Base-by-base conservation (phyloP, 2,888 invertebrate species). In the Cylindroiulus punctatus region DNA sequence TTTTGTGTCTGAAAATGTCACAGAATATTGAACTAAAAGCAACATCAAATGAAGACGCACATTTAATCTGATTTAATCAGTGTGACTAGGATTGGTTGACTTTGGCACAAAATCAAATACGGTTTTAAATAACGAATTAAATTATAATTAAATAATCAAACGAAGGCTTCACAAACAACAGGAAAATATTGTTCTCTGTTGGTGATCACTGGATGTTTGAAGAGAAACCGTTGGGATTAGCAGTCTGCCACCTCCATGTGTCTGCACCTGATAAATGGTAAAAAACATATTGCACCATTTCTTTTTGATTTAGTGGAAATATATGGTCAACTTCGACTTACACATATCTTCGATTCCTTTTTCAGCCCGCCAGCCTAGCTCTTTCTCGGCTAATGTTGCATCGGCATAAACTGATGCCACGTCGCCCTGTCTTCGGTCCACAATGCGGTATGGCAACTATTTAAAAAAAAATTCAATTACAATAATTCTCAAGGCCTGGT, bases 221-320 rank as follows among this genome's bases (percentile, higher is more conserved):
- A 14, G 7, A 81, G 82, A 89, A 96, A 0, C 97, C 97, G 87
- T 36, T 93, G 0, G 97, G 97, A 92, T 97, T 95, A 86, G 92
- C 92, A 85, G 94, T 93, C 91, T 97, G 97, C 97, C 97, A 97
- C 86, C 93, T 93, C 97, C 97, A 97, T 0, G 96, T 93, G 90
- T 97, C 97, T 14, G 90, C 91, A 90, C 93, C 93, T 92, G 14
- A 30, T 4, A 36, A 76, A 32, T 32, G 22, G 14, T 12, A 26
- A 84, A 81, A 81, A 5, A 47, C 44, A 44, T 44, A 12, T 44
- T 44, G 44, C 44, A 44, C 44, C 14, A 47, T 52, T 81, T 65
- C 81, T 1, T 83, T 30, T n/a, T 22, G 4, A 47, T 32, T 86
- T 44, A 57, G 19, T 12, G 17, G n/a, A n/a, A 65, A 32, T 17